Base-by-base conservation (phyloP, 2,888 invertebrate species). In the Polietes domitor region DNA sequence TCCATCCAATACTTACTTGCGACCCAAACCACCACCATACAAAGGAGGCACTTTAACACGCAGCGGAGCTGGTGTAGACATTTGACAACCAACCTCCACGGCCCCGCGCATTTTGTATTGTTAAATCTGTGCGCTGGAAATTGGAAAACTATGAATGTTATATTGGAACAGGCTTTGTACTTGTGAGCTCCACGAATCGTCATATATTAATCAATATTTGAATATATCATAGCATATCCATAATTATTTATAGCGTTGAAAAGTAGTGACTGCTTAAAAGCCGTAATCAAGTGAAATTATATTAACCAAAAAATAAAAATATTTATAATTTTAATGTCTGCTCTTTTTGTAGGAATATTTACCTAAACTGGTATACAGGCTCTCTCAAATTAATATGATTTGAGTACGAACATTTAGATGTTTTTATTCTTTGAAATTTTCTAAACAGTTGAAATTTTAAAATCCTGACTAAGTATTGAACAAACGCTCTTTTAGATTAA, bases 21-120 rank as follows among this genome's bases (percentile, higher is more conserved):
- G 92, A 0, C 92, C 92, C 2, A 91, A 92, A 58, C 92, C 92
- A 0, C 92, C 92, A 82, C 92, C 92, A 17, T 92, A 92, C 72
- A 92, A 91, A 83, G 88, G 91, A 43, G 86, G 85, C 70, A 91
- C 89, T 77, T 81, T 91, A 17, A 88, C 89, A 0, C 88, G 89
- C 37, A 90, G 87, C 82, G 89, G 90, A n/a, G n/a, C n/a, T 19
- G 89, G 90, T 19, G 91, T 90, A 87, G 91, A 92, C 80, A 92
- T 92, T 86, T 92, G 92, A 92, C 92, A 92, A 89, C 88, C 91
- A 88, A 89, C 91, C 61, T 75, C 84, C 1, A 7, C 68, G 21
- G 17, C 21, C 61, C 91, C 92, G n/a, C 87, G 92, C 73, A 90
- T 92, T 88, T 90, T 92, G 72, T 92, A 91, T 82, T 92, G 92